Evolutionary conservation across 2,797 vertebrate species (phyloP).

Genomic region (Dicrostonyx torquatus): DNA sequence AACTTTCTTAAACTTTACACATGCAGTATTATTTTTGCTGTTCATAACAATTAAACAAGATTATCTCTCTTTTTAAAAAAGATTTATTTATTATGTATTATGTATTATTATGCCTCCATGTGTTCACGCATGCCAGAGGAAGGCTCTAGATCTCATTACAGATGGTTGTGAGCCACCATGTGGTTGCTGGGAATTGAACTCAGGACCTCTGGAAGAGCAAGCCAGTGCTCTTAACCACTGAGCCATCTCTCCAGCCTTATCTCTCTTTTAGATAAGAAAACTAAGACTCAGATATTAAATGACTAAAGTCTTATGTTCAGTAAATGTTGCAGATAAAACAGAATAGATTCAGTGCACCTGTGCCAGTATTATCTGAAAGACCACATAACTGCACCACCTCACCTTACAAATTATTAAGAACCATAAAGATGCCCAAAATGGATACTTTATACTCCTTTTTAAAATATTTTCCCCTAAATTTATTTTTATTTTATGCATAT

Average conservation of each 20-base stretch:
- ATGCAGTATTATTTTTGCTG: conserved; percentile 15
- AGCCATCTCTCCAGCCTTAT: too few relatives aligned
- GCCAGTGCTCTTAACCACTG: too few relatives aligned
- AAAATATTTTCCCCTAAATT: neutral
- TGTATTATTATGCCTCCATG: too few relatives aligned
- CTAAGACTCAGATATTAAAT: conserved; percentile 42
- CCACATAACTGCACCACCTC: neutral
- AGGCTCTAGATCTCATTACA: too few relatives aligned
- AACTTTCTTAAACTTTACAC: neutral
- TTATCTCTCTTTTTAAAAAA: conserved; percentile 20
- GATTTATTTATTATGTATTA: too few relatives aligned
- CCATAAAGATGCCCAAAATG: neutral
- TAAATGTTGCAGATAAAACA: conserved; percentile 21
- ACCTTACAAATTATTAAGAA: conserved; percentile 6
- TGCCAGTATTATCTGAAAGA: conserved; percentile 48
- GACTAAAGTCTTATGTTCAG: conserved; percentile 16
- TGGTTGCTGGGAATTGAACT: too few relatives aligned
- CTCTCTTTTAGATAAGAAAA: conserved; percentile 35
- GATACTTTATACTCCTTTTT: neutral
- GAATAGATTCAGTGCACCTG: neutral
- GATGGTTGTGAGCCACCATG: too few relatives aligned
- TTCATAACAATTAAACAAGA: conserved; percentile 37
- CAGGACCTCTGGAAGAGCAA: too few relatives aligned
- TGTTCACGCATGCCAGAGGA: too few relatives aligned
- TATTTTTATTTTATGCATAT: neutral